Conservation (phyloP, 2,797 vertebrate genomes). For the Salarias fasciatus region DNA sequence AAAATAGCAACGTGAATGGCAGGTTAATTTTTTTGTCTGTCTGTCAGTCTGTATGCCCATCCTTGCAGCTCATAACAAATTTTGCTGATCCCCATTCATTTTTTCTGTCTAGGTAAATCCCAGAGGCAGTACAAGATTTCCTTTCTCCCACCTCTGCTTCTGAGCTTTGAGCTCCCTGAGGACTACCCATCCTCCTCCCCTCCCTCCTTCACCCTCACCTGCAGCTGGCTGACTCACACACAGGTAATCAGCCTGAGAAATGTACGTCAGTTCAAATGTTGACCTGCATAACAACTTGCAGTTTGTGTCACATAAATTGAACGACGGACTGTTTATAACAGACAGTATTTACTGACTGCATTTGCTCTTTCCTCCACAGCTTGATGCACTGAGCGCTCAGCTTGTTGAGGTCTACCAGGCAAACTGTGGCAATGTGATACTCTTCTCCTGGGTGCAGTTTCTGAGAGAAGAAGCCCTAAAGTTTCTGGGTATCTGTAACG, state of each 20-base stretch:
- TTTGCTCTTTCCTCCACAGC: conserved; percentile 72
- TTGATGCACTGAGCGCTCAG: conserved; percentile 83
- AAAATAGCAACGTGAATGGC: too few species aligned
- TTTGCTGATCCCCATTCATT: not conserved
- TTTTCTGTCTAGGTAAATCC: conserved; percentile 40
- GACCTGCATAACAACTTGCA: conserved; percentile 80
- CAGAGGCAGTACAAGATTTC: conserved; percentile 80
- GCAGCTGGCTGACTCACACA: conserved; percentile 88
- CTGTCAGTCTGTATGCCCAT: too few species aligned
- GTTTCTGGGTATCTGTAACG: conserved; percentile 68
- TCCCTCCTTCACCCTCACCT: conserved; percentile 86
- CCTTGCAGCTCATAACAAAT: too few species aligned
- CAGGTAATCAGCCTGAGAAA: conserved; percentile 78
- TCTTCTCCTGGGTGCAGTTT: conserved; percentile 93
- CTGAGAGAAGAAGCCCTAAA: conserved; percentile 87
- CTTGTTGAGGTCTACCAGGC: conserved; percentile 86
- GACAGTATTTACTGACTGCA: conserved; percentile 70
- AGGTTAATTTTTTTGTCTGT: too few species aligned
- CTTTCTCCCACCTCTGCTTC: conserved; percentile 87
- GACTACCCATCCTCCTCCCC: conserved; percentile 89
- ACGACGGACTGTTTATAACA: conserved; percentile 68
- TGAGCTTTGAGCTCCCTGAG: conserved; percentile 88
- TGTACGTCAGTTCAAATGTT: conserved; percentile 75
- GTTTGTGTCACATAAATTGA: conserved; percentile 73
- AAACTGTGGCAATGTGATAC: conserved; percentile 85